Evolutionary conservation across 2,888 invertebrate species (phyloP).

Genomic region (Orgyia antiqua): DNA sequence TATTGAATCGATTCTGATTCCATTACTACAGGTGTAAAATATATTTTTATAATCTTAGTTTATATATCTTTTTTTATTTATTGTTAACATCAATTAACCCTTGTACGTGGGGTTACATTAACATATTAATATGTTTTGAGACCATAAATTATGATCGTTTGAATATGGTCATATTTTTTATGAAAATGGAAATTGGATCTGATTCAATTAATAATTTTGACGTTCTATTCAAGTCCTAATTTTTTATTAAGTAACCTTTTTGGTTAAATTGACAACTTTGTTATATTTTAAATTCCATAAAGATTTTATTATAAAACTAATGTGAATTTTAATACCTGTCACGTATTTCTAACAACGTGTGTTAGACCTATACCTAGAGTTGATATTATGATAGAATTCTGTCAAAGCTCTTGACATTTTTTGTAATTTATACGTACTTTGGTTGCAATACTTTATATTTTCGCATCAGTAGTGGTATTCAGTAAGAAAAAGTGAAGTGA

Average conservation of each 20-base stretch:
- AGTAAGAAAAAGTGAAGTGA: too few species aligned
- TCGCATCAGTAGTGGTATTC: too few species aligned
- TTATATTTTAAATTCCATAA: too few species aligned
- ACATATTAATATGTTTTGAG: conserved; percentile 57
- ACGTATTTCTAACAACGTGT: too few species aligned
- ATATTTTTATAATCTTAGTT: conserved; percentile 32
- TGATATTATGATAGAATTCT: too few species aligned
- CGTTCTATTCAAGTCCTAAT: background rate
- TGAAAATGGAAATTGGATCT: conserved; percentile 40
- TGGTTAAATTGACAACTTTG: conserved; percentile 2
- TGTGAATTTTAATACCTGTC: too few species aligned
- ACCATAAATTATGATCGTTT: conserved; percentile 50
- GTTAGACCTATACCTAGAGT: too few species aligned
- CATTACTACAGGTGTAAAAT: conserved; percentile 52
- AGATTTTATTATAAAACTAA: too few species aligned
- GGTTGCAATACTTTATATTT: too few species aligned
- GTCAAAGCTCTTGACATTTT: too few species aligned
- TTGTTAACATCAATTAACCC: conserved; percentile 64
- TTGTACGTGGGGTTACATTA: conserved; percentile 43
- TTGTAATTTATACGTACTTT: too few species aligned
- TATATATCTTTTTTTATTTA: conserved; percentile 49
- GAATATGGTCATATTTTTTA: conserved; percentile 31
- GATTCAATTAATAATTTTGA: conserved; percentile 51
- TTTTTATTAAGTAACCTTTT: background rate
- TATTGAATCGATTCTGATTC: conserved; percentile 42